These are phyloP conservation scores for Anas capensis DNA, from an alignment of 2,797 vertebrate genomes.

Conservation along the genomic window DNA sequence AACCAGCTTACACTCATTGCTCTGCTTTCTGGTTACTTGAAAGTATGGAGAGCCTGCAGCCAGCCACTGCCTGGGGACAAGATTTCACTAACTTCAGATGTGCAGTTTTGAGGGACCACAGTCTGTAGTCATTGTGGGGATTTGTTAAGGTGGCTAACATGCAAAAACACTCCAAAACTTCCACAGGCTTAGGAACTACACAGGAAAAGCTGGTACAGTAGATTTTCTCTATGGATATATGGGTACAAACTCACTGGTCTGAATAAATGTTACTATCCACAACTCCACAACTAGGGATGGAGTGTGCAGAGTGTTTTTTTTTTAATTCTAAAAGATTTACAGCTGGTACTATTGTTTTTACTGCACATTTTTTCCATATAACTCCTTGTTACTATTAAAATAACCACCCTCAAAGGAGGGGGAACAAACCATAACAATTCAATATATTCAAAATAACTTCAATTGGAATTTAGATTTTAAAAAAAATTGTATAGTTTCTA, in stretches of 20 bases:
- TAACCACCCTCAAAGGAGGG: too few relatives aligned
- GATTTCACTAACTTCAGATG: background rate
- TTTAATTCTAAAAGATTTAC: background rate
- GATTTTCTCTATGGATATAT: background rate
- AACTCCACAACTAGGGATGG: background rate
- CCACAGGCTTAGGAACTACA: background rate
- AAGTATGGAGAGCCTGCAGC: too few relatives aligned
- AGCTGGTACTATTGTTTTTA: background rate
- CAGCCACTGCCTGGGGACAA: background rate
- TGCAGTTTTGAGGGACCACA: background rate
- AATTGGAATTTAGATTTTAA: background rate
- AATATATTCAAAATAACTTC: background rate
- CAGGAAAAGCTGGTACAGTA: background rate
- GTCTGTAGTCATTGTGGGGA: background rate
- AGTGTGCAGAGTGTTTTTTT: background rate
- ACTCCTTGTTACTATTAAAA: background rate
- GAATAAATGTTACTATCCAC: background rate
- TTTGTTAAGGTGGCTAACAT: background rate
- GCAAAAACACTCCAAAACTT: background rate
- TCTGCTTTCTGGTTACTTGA: background rate
- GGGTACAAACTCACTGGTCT: background rate
- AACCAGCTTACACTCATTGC: background rate
- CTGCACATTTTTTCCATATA: background rate
- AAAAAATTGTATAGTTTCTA: background rate
- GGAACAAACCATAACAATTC: background rate